Conservation (phyloP, 2,113 vertebrate species). For the Thalassoma bifasciatum region DNA sequence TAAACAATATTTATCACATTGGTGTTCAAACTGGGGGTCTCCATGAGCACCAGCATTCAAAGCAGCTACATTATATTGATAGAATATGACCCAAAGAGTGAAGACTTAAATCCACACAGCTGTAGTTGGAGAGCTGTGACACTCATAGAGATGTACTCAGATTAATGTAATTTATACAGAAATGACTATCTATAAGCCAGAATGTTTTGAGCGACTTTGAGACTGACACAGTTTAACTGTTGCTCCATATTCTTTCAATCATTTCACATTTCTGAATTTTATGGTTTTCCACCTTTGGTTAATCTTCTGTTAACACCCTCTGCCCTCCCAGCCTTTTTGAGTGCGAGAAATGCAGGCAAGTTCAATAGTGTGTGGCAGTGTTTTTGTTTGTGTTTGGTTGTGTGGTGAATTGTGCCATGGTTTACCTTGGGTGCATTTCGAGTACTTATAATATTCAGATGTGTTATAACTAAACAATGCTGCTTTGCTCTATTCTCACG, state of each 20-base stretch:
- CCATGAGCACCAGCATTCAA: no score
- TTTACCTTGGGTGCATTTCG: conserved; percentile 19
- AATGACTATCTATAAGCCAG: no score
- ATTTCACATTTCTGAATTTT: conserved; percentile 17
- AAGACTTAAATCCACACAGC: no score
- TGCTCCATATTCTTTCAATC: not conserved
- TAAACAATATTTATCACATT: not conserved
- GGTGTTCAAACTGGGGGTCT: not conserved
- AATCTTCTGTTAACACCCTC: conserved; percentile 37
- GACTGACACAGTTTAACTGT: not conserved
- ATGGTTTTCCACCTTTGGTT: conserved; percentile 19
- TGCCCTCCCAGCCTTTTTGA: conserved; percentile 70
- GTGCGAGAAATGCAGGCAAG: conserved; percentile 58
- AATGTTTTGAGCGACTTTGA: no score
- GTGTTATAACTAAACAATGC: not conserved
- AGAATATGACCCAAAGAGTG: no score
- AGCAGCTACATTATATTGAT: no score
- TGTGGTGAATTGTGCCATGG: conserved; percentile 8
- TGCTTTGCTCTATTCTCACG: conserved; percentile 9
- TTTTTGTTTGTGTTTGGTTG: conserved; percentile 25
- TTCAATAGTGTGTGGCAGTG: conserved; percentile 8
- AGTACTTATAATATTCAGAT: conserved; percentile 5
- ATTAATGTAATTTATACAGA: no score
- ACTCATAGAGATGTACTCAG: no score
- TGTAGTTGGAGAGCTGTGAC: no score